Evolutionary conservation across 2,113 vertebrate species (phyloP).

Genomic region (Gavia stellata): DNA sequence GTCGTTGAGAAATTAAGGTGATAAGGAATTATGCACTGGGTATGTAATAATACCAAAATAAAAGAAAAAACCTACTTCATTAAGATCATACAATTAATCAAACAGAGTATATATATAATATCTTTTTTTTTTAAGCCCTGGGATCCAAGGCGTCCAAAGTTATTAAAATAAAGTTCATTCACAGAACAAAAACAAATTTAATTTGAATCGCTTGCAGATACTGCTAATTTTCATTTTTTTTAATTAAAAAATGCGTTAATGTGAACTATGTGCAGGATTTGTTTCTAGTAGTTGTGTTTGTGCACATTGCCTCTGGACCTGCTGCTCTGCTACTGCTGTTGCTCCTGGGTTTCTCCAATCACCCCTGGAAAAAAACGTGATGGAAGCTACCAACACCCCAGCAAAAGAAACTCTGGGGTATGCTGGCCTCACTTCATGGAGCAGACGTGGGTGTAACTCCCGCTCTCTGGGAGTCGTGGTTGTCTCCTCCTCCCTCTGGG

Average conservation of each 20-base stretch:
- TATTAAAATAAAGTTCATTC: conserved; percentile 89
- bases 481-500: conserved; percentile 73
- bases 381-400: conserved; percentile 22
- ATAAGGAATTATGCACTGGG: conserved; percentile 73
- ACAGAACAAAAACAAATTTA: conserved; percentile 89
- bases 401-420: conserved; percentile 14
- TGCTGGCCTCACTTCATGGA: conserved; percentile 62
- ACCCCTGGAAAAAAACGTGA: conserved; percentile 3
- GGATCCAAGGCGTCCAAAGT: conserved; percentile 85
- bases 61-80: conserved; percentile 81
- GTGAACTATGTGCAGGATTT: conserved; percentile 84
- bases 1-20: not conserved
- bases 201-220: conserved; percentile 87
- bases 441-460: conserved; percentile 82
- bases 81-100: conserved; percentile 90
- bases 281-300: conserved; percentile 79
- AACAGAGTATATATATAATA: conserved; percentile 85
- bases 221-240: conserved; percentile 85
- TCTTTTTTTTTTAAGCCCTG: conserved; percentile 84
- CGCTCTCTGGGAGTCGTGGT: conserved; percentile 83
- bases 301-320: conserved; percentile 76
- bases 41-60: conserved; percentile 85
- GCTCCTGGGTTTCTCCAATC: conserved; percentile 57
- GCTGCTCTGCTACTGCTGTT: conserved; percentile 62
- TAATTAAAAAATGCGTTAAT: conserved; percentile 86